These are phyloP conservation scores for Callipepla californica DNA, from an alignment of 2,113 vertebrate species.

Conservation along the genomic window DNA sequence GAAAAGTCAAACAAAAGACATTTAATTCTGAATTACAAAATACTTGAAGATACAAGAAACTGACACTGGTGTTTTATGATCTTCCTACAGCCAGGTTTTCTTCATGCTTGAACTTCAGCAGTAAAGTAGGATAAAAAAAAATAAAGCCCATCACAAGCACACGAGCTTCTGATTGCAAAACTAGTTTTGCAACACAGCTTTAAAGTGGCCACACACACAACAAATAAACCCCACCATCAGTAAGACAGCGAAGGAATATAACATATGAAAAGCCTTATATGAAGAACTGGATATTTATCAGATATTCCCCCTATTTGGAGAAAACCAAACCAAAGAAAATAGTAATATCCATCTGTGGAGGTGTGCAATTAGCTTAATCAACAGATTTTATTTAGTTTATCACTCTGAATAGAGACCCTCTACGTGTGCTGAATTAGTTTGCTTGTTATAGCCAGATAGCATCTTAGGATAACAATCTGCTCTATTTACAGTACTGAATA, in stretches of 20 bases:
- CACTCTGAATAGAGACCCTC: slow-evolving; percentile 29
- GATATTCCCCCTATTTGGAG: neutral
- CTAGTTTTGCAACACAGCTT: neutral
- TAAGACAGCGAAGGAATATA: neutral
- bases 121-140: slow-evolving; percentile 56
- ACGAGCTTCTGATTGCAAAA: neutral
- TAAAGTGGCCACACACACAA: neutral
- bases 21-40: neutral
- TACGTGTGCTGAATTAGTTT: slow-evolving; percentile 57
- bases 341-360: slow-evolving; percentile 9
- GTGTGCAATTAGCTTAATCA: slow-evolving; percentile 53
- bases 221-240: neutral
- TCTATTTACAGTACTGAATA: slow-evolving; percentile 57
- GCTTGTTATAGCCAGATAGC: slow-evolving; percentile 29
- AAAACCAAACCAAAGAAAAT: neutral
- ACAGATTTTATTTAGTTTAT: slow-evolving; percentile 52
- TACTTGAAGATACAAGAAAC: neutral
- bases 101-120: slow-evolving; percentile 30
- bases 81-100: slow-evolving; percentile 24
- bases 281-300: neutral
- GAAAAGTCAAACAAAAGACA: neutral
- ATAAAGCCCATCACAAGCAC: neutral
- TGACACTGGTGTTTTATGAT: neutral
- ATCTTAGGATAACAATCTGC: slow-evolving; percentile 37
- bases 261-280: neutral